Evolutionary conservation across 2,113 vertebrate species (phyloP).

Genomic region (Pangasianodon hypophthalmus): DNA sequence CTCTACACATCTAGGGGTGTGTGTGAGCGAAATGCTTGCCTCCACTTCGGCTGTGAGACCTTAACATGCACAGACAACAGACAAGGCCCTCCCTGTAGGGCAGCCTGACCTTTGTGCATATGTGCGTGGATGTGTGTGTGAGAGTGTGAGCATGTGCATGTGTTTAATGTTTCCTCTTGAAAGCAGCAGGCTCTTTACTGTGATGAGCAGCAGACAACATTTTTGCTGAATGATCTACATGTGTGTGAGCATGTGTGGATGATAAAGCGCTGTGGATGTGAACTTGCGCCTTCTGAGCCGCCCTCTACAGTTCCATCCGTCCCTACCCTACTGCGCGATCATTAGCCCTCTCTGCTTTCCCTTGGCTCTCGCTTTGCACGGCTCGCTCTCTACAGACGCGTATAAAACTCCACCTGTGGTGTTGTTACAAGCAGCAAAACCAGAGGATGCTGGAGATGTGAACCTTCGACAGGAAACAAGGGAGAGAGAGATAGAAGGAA

Average conservation of each 20-base stretch:
- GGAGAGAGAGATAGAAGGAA: neutral
- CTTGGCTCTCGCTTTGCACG: neutral
- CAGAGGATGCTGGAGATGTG: neutral
- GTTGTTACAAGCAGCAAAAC: neutral
- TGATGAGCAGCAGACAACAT: conserved; percentile 40
- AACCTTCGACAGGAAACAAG: conserved; percentile 6
- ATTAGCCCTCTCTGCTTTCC: neutral
- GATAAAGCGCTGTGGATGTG: neutral
- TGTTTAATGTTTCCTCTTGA: conserved; percentile 53
- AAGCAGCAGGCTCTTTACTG: conserved; percentile 43
- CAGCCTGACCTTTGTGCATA: conserved; percentile 60
- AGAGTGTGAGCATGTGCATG: conserved; percentile 45
- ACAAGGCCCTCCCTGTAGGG: conserved; percentile 65
- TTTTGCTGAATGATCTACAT: conserved; percentile 32
- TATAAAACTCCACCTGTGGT: conserved; percentile 23
- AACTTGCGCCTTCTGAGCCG: conserved; percentile 19
- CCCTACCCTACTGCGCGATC: neutral
- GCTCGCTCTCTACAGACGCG: neutral
- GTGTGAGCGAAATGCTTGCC: neutral
- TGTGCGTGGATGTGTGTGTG: conserved; percentile 44
- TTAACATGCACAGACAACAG: conserved; percentile 67
- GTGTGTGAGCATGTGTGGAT: conserved; percentile 8
- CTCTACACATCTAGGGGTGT: conserved; percentile 24
- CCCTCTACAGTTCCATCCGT: conserved; percentile 5
- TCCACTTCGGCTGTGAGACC: conserved; percentile 48